Evolutionary conservation across 92 coral and sea anemone genomes (phyloP).

Genomic region (Muricea muricata): DNA sequence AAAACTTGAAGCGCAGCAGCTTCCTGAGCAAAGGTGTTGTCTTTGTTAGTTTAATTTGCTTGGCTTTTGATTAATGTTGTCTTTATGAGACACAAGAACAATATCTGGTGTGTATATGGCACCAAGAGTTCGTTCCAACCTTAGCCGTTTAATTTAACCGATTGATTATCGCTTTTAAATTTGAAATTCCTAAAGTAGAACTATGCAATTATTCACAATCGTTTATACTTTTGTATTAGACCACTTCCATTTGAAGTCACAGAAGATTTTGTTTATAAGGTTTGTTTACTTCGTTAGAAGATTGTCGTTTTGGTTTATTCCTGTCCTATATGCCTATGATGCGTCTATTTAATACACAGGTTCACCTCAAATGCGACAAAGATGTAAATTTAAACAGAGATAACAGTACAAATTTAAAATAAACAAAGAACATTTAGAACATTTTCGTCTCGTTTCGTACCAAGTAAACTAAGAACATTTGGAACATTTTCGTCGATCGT

Average conservation of each 20-base stretch:
- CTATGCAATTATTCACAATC: neutral
- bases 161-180: too few relatives aligned
- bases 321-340: too few relatives aligned
- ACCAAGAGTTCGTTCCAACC: too few relatives aligned
- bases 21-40: neutral
- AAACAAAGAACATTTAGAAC: too few relatives aligned
- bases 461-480: neutral
- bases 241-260: conserved; percentile 76
- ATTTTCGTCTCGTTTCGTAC: neutral
- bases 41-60: neutral
- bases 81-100: neutral
- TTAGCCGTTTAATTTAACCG: too few relatives aligned
- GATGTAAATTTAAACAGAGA: too few relatives aligned
- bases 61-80: neutral
- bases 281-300: conserved; percentile 10
- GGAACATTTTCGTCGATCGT: neutral
- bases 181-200: too few relatives aligned
- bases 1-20: neutral
- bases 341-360: too few relatives aligned
- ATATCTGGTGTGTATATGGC: too few relatives aligned
- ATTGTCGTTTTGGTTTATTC: too few relatives aligned
- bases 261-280: conserved; percentile 88
- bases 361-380: too few relatives aligned
- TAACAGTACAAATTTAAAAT: too few relatives aligned
- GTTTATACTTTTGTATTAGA: conserved; percentile 22